These are phyloP conservation scores for Ariopsis seemanni DNA, from an alignment of 2,113 vertebrate species.

Conservation along the genomic window DNA sequence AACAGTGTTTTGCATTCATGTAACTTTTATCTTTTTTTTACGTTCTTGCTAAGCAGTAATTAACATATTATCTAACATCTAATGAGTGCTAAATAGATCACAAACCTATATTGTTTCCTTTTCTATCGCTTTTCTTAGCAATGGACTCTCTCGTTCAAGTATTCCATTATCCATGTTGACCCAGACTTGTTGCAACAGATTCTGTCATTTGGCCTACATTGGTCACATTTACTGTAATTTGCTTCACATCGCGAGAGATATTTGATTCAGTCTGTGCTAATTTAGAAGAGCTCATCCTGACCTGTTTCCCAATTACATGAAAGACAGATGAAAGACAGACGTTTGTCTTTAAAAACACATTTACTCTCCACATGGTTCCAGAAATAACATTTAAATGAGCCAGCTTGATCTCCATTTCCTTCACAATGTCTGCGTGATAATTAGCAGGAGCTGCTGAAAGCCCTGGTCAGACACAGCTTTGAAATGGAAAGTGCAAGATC, in stretches of 20 bases:
- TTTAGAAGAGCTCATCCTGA: neutral
- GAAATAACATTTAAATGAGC: neutral
- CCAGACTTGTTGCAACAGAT: neutral
- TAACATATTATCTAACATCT: neutral
- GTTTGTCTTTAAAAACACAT: conserved; percentile 15
- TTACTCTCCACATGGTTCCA: conserved; percentile 18
- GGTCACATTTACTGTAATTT: neutral
- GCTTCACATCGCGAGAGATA: neutral
- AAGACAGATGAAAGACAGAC: neutral
- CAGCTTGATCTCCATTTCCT: conserved; percentile 1
- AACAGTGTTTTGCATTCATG: neutral
- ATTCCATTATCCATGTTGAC: neutral
- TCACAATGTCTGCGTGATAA: neutral
- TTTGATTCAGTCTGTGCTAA: neutral
- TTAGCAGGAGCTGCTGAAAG: conserved; percentile 32
- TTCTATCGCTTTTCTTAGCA: neutral
- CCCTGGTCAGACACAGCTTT: conserved; percentile 23
- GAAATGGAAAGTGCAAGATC: conserved; percentile 37
- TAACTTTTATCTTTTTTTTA: neutral
- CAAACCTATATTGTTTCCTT: neutral
- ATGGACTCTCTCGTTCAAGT: neutral
- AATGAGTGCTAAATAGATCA: neutral
- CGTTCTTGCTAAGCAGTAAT: neutral
- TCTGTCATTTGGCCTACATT: neutral
- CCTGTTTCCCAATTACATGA: neutral